A percentile compares a stretch with the other conserved stretches of the same genome.
These are phyloP conservation scores for Corydoras maculifer DNA, from an alignment of 2,113 vertebrate species.

Conservation along the genomic window DNA sequence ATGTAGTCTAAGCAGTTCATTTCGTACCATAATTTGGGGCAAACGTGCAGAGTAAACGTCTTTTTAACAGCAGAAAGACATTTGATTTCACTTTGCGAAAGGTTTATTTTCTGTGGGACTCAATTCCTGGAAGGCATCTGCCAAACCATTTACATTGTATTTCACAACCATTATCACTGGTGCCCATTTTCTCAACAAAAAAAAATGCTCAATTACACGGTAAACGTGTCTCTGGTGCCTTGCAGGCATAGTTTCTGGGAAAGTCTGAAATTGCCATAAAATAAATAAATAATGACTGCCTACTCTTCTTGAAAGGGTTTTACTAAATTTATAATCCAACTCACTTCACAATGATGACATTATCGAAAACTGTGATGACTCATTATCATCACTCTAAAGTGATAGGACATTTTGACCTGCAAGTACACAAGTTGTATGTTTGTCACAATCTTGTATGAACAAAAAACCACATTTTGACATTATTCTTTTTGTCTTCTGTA, in stretches of 20 bases:
- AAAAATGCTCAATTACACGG: not conserved
- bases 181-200: not conserved
- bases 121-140: slow-evolving; percentile 11
- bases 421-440: no score
- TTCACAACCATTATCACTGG: not conserved
- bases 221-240: not conserved
- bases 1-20: no score
- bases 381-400: not conserved
- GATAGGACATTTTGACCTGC: no score
- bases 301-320: not conserved
- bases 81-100: not conserved
- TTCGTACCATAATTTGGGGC: no score
- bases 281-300: no score
- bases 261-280: not conserved
- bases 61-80: slow-evolving; percentile 1
- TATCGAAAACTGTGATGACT: slow-evolving; percentile 2
- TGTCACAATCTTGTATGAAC: no score
- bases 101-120: not conserved
- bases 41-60: not conserved
- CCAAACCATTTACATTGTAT: not conserved
- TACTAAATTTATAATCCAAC: not conserved
- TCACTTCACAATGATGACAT: not conserved
- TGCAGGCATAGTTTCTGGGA: not conserved
- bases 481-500: no score
- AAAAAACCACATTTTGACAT: no score